Percentiles rank a stretch among this genome's conserved stretches.
These are phyloP conservation scores for Littorina saxatilis DNA, from an alignment of 1,140 invertebrate genomes.

Conservation along the genomic window DNA sequence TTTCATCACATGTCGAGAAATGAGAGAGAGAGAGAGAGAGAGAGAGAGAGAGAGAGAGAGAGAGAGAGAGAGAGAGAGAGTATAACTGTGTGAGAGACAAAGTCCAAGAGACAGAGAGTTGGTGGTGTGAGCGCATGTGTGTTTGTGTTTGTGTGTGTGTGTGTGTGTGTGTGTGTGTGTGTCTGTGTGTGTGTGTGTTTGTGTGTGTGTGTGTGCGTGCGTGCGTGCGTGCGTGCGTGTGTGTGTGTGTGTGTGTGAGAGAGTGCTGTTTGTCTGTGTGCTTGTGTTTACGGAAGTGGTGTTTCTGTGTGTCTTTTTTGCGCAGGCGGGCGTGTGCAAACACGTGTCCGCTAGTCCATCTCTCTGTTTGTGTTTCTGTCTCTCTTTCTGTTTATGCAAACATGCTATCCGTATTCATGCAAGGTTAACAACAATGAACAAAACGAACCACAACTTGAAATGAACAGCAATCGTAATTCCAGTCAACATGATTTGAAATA, in stretches of 20 bases:
- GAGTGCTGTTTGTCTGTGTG: neutral
- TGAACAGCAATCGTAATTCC: no score
- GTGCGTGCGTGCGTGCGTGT: neutral
- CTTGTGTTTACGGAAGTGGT: neutral
- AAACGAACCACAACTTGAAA: no score
- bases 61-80: no score
- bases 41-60: neutral
- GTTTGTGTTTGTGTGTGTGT: slow-evolving; percentile 4
- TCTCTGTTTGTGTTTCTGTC: neutral
- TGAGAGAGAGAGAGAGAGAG: no score
- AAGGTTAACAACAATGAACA: no score
- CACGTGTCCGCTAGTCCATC: neutral
- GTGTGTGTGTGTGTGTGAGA: neutral
- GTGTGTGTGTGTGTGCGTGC: slow-evolving; percentile 7
- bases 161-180: neutral
- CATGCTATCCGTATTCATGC: no score
- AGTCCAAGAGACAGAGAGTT: no score
- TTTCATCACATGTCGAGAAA: no score
- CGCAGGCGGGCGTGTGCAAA: no score
- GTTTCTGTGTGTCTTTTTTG: slow-evolving; percentile 2
- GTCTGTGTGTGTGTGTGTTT: slow-evolving; percentile 21
- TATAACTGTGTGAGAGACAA: no score
- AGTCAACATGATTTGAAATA: no score
- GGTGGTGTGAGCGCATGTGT: neutral
- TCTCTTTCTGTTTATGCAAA: no score